Conservation (phyloP, 2,797 vertebrate species). For the Australoheros facetus region DNA sequence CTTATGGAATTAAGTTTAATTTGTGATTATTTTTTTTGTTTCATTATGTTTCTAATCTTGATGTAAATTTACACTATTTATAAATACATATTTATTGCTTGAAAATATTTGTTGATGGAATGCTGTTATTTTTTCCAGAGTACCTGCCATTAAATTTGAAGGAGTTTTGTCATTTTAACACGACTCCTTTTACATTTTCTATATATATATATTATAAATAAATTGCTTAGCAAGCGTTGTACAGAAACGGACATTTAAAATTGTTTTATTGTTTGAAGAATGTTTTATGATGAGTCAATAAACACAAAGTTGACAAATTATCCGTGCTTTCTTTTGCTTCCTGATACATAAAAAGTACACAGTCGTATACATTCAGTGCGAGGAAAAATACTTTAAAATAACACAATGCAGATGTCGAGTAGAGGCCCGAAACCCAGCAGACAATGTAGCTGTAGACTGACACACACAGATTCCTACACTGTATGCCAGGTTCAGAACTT, state of each 20-base stretch:
- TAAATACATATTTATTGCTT: conserved; percentile 99
- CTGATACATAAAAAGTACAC: not conserved
- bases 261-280: conserved; percentile 99
- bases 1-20: no score
- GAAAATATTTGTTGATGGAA: conserved; percentile 99
- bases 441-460: conserved; percentile 99
- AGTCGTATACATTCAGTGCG: not conserved
- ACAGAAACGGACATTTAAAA: conserved; percentile 99
- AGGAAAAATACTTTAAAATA: not conserved
- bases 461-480: conserved; percentile 98
- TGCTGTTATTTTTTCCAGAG: conserved; percentile 99
- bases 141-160: conserved; percentile 99
- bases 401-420: conserved; percentile 49
- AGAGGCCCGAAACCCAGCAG: conserved; percentile 97
- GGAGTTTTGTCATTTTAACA: conserved; percentile 99
- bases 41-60: no score
- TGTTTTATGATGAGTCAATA: conserved; percentile 86
- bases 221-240: conserved; percentile 99
- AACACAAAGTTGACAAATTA: conserved; percentile 83
- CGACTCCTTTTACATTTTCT: conserved; percentile 99
- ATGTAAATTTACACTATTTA: conserved; percentile 99
- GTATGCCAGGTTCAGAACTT: conserved; percentile 95
- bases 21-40: conserved; percentile 77
- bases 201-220: conserved; percentile 89
- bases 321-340: not conserved